Conservation (phyloP, 2,113 vertebrate genomes). For the Dicrurus megarhynchus region DNA sequence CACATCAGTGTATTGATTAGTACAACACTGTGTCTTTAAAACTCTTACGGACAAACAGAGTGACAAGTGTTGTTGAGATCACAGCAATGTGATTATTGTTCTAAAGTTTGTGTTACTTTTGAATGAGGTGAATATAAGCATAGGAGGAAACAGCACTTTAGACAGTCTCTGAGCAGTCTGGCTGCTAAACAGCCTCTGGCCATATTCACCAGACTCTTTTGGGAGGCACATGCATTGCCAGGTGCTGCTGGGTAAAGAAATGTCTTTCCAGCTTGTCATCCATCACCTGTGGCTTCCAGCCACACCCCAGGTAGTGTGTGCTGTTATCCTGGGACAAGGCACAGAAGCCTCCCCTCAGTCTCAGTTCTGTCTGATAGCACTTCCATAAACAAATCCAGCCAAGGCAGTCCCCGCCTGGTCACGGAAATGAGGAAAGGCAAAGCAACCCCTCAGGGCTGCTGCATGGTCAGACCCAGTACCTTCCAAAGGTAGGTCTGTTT, state of each 20-base stretch:
- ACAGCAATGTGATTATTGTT: not conserved
- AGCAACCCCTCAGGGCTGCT: not conserved
- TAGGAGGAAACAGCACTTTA: not conserved
- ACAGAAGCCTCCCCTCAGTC: not conserved
- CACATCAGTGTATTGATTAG: not conserved
- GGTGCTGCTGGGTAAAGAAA: not conserved
- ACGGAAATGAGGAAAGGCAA: not conserved
- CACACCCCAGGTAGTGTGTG: not conserved
- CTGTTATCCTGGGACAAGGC: not conserved
- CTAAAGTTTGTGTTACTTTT: not conserved
- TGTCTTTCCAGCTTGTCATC: not conserved
- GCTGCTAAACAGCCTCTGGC: not conserved
- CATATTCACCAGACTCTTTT: not conserved
- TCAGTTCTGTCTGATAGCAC: not conserved
- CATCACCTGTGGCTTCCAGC: not conserved
- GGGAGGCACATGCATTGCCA: not conserved
- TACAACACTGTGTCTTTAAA: not conserved
- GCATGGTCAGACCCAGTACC: not conserved
- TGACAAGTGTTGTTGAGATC: not conserved
- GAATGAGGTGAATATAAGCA: not conserved
- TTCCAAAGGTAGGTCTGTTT: not conserved
- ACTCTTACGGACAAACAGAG: rapidly evolving
- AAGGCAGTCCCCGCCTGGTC: not conserved
- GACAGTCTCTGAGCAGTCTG: not conserved
- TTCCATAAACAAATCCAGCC: not conserved